Evolutionary conservation across 2,797 vertebrate genomes (phyloP).

Genomic region (Trachurus trachurus): DNA sequence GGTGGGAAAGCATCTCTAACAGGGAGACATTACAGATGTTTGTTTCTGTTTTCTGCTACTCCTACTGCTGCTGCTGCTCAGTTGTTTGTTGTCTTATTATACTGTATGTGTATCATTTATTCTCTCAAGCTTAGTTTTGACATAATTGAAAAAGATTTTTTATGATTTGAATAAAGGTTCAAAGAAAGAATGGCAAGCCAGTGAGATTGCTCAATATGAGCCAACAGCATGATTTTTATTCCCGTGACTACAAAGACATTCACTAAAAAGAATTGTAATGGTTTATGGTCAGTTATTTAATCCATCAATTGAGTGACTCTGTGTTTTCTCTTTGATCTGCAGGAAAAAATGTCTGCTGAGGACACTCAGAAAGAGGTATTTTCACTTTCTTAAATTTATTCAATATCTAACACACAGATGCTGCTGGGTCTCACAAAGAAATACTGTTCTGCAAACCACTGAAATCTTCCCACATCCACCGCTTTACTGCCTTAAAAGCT

Average conservation of each 20-base stretch:
- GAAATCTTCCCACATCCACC: neutral
- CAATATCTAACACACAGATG: neutral
- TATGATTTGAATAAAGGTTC: neutral
- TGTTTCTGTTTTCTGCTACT: neutral
- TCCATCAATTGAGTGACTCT: neutral
- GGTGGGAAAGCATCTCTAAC: no score
- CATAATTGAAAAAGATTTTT: no score
- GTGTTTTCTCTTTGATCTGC: conserved; percentile 22
- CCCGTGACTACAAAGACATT: neutral
- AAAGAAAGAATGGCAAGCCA: neutral
- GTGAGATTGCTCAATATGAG: neutral
- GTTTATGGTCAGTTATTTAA: neutral
- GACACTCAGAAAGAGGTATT: conserved; percentile 85
- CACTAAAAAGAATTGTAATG: neutral
- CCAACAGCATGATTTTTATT: neutral
- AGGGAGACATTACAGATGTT: neutral
- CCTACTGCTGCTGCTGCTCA: neutral
- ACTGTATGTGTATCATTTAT: neutral
- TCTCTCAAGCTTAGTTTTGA: neutral
- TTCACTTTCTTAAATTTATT: neutral
- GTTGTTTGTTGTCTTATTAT: neutral
- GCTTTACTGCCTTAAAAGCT: neutral
- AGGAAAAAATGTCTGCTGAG: conserved; percentile 83
- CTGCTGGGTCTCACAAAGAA: no score
- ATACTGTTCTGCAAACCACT: no score